Evolutionary conservation across 2,113 vertebrate species (phyloP).

Genomic region (Macquaria australasica): DNA sequence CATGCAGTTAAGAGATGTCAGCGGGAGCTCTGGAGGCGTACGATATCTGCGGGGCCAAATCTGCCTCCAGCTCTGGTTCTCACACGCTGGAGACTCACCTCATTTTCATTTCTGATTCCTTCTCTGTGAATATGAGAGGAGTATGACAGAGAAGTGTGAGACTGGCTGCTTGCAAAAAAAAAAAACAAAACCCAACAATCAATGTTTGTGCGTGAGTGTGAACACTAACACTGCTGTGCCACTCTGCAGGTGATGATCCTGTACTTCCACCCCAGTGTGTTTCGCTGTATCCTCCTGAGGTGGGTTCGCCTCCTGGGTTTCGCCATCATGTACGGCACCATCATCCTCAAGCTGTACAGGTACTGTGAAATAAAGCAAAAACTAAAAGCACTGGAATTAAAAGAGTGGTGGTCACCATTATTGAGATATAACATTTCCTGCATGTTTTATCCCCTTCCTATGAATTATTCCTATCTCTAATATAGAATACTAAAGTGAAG

Average conservation of each 20-base stretch:
- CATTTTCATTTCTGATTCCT: slow-evolving; percentile 25
- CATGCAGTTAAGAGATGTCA: slow-evolving; percentile 13
- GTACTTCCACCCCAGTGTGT: slow-evolving; percentile 95
- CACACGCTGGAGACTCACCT: neutral
- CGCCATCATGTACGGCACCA: slow-evolving; percentile 93
- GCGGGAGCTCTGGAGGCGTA: slow-evolving; percentile 32
- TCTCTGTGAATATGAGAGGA: neutral
- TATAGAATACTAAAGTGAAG: neutral
- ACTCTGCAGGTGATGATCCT: slow-evolving; percentile 87
- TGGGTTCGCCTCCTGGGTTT: slow-evolving; percentile 98
- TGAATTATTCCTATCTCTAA: slow-evolving; percentile 10
- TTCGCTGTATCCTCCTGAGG: slow-evolving; percentile 95
- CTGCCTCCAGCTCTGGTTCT: slow-evolving; percentile 35
- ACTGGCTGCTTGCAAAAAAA: neutral
- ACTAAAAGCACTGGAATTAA: too few species aligned
- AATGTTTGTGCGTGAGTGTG: neutral
- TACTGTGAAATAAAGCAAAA: slow-evolving; percentile 69
- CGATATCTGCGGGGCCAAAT: slow-evolving; percentile 19
- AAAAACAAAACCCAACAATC: neutral
- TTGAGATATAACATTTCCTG: neutral
- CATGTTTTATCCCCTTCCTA: neutral
- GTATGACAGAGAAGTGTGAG: neutral
- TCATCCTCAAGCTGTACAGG: slow-evolving; percentile 98
- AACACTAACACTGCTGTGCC: slow-evolving; percentile 8
- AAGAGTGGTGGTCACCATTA: neutral